These are phyloP conservation scores for Miniopterus natalensis DNA, from an alignment of 2,113 vertebrate genomes.

Conservation along the genomic window DNA sequence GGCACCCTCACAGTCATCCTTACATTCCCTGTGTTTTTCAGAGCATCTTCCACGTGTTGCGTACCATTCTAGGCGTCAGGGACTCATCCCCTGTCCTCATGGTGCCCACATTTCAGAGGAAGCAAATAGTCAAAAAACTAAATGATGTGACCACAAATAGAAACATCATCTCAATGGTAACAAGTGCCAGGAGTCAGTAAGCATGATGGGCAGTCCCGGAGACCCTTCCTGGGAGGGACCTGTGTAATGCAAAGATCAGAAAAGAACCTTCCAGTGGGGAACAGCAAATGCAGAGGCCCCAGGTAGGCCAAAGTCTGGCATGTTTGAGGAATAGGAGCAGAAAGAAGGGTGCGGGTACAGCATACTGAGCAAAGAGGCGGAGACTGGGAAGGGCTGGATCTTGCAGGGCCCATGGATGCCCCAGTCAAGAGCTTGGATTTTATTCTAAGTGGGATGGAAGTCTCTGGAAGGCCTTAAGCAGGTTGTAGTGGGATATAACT, in stretches of 20 bases:
- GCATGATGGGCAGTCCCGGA: no score
- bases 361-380: accelerated
- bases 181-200: not conserved
- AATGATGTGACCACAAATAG: not conserved
- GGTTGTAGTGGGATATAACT: not conserved
- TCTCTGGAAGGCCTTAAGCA: not conserved
- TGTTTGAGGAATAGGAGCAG: not conserved
- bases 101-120: not conserved
- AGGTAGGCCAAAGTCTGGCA: not conserved
- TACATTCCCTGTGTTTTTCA: not conserved
- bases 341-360: not conserved
- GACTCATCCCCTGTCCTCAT: not conserved
- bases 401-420: not conserved
- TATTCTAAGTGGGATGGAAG: not conserved
- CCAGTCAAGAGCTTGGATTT: not conserved
- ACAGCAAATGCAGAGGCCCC: not conserved
- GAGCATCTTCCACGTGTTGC: not conserved
- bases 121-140: not conserved
- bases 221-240: not conserved
- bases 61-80: not conserved
- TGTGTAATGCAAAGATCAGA: not conserved
- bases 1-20: not conserved
- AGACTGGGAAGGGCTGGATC: not conserved
- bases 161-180: not conserved
- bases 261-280: not conserved